phyloP scores from a whole-genome alignment of 2,888 invertebrate species.

The Neuroscelio doddi region DNA sequence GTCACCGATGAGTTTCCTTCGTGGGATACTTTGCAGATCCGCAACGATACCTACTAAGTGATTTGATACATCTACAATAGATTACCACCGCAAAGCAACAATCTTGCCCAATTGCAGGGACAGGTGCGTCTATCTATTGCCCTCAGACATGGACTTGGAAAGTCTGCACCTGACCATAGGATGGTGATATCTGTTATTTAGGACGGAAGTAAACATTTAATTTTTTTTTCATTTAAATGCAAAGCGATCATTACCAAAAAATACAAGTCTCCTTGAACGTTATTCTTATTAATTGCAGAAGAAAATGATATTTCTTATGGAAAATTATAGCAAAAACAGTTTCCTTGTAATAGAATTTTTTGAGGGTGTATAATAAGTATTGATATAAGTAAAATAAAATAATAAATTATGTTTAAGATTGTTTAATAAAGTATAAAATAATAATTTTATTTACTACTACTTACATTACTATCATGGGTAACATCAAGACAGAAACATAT shows the following conservation, averaged over 20 bases:
- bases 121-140: conserved; percentile 35
- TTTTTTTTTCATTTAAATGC: conserved; percentile 28
- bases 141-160: conserved; percentile 16
- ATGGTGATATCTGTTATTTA: conserved; percentile 34
- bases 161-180: conserved; percentile 30
- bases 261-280: too few relatives aligned
- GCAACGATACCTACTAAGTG: conserved; percentile 16
- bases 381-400: too few relatives aligned
- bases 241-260: conserved; percentile 7
- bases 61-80: conserved; percentile 22
- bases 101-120: conserved; percentile 26
- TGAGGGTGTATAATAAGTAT: too few relatives aligned
- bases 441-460: too few relatives aligned
- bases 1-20: conserved; percentile 22
- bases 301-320: too few relatives aligned
- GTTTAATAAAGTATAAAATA: too few relatives aligned
- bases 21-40: conserved; percentile 26
- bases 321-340: too few relatives aligned
- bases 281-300: too few relatives aligned
- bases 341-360: too few relatives aligned
- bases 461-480: too few relatives aligned
- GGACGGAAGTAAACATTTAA: conserved; percentile 28
- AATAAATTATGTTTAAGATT: too few relatives aligned
- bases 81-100: conserved; percentile 3
- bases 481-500: too few relatives aligned